Conservation (phyloP, 1,140 invertebrate species). For the Theocolax elegans region DNA sequence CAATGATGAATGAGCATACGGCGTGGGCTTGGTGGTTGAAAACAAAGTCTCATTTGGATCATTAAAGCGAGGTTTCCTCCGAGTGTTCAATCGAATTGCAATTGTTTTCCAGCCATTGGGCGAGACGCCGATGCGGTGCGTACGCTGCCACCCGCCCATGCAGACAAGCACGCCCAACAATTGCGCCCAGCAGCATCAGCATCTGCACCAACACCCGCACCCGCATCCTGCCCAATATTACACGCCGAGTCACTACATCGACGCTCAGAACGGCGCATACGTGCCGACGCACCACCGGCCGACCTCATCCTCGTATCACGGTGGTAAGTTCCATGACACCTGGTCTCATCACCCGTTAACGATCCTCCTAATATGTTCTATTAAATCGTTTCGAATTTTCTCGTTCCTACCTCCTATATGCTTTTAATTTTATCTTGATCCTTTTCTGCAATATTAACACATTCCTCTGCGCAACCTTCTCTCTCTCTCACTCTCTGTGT, state of each 20-base stretch:
- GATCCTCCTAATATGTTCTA: no score
- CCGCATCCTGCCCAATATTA: constrained; percentile 55
- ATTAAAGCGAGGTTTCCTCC: no score
- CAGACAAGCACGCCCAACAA: constrained; percentile 57
- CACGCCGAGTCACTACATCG: constrained; percentile 59
- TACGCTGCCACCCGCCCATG: constrained; percentile 58
- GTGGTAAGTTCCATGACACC: constrained; percentile 56
- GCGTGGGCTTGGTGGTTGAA: no score
- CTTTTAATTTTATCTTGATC: no score
- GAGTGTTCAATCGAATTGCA: no score
- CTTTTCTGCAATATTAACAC: no score
- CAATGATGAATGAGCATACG: no score
- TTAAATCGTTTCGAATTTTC: no score
- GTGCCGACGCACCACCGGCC: constrained; percentile 49
- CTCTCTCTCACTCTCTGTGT: no score
- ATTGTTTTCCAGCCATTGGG: constrained; percentile 51
- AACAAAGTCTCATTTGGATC: no score
- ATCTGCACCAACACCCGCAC: constrained; percentile 40
- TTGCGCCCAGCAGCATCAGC: constrained; percentile 56
- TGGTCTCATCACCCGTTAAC: neutral
- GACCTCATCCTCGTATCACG: constrained; percentile 54
- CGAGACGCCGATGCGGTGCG: constrained; percentile 61
- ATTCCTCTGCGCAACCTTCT: no score
- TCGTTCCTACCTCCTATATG: no score
- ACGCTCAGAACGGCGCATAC: constrained; percentile 55